A percentile compares a stretch with the other conserved stretches of the same genome.
phyloP scores from a whole-genome alignment of 2,113 vertebrate genomes.

The Phasianus colchicus region DNA sequence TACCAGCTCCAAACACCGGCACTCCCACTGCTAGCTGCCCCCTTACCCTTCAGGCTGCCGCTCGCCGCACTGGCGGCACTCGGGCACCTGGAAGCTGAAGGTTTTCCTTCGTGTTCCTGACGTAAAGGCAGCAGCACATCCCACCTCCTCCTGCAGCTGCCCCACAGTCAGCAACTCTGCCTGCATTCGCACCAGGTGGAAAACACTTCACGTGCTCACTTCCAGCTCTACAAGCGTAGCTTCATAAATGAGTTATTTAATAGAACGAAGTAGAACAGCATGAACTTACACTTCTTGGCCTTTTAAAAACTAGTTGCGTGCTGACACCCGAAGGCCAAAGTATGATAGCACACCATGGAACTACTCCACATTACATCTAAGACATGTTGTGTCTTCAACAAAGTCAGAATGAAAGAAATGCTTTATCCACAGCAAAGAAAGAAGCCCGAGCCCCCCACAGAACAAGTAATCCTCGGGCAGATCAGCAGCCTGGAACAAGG shows the following conservation, averaged over 20 bases:
- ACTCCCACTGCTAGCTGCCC: too few species aligned
- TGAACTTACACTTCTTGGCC: fast-evolving
- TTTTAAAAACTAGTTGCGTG: fast-evolving
- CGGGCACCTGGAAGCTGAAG: too few species aligned
- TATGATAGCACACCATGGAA: neutral
- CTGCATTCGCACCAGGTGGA: too few species aligned
- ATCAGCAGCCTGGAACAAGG: neutral
- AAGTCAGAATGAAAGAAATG: fast-evolving
- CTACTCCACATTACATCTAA: too few species aligned
- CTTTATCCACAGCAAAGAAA: fast-evolving
- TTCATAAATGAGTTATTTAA: neutral
- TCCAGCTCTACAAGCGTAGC: neutral
- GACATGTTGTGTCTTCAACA: fast-evolving
- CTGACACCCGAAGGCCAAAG: too few species aligned
- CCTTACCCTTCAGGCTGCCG: too few species aligned
- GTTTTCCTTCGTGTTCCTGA: neutral
- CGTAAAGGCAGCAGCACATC: neutral
- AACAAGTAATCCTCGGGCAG: fast-evolving
- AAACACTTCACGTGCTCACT: fast-evolving
- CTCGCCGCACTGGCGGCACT: too few species aligned
- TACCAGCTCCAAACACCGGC: neutral
- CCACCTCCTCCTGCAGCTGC: fast-evolving
- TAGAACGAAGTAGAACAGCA: fast-evolving
- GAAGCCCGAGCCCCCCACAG: fast-evolving
- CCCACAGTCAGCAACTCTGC: fast-evolving